Evolutionary conservation across 2,797 vertebrate species (phyloP).

Genomic region (Falco columbarius): DNA sequence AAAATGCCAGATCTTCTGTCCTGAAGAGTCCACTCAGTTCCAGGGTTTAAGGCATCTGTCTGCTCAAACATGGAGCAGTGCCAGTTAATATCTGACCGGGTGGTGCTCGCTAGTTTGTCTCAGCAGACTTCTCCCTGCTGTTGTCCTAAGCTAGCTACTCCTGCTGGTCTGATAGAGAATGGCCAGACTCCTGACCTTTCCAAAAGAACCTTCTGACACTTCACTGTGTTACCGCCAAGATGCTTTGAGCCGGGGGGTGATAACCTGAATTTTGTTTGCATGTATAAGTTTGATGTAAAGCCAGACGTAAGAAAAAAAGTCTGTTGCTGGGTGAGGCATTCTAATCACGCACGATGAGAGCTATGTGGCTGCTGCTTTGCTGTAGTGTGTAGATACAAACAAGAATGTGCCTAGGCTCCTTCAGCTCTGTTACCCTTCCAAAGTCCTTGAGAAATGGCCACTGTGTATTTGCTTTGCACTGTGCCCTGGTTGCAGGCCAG

Average conservation of each 20-base stretch:
- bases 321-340: not conserved
- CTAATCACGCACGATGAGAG: not conserved
- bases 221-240: fast-evolving
- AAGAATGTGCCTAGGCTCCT: not conserved
- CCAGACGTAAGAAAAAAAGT: not conserved
- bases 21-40: not conserved
- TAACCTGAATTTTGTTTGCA: not conserved
- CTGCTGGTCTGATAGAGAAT: not conserved
- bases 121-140: not conserved
- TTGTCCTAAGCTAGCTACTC: not conserved
- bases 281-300: not conserved
- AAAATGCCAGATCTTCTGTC: not conserved
- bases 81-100: not conserved
- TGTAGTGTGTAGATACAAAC: not conserved
- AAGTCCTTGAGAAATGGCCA: not conserved
- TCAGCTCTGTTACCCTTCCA: not conserved
- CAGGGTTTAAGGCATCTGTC: not conserved
- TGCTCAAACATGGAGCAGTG: not conserved
- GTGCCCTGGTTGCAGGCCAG: not conserved
- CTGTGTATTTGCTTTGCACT: not conserved
- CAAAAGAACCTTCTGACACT: not conserved
- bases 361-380: not conserved
- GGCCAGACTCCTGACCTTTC: not conserved
- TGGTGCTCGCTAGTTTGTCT: not conserved
- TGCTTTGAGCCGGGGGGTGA: not conserved